Evolutionary conservation across 2,888 invertebrate species (phyloP).

Genomic region (Temnothorax unifasciatus): DNA sequence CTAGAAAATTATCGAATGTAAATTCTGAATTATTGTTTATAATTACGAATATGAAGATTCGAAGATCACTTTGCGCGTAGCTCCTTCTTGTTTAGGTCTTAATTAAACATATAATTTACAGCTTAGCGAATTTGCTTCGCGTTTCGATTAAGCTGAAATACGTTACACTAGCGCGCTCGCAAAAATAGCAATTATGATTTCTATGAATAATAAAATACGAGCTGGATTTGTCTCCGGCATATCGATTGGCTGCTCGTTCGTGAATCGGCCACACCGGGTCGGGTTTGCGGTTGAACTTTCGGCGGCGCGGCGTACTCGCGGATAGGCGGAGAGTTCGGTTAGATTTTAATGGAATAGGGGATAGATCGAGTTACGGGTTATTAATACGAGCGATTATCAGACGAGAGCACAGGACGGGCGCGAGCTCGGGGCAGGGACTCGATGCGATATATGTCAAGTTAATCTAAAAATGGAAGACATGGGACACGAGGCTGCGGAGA

Average conservation of each 20-base stretch:
- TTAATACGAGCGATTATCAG: constrained; percentile 45
- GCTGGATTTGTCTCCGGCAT: constrained; percentile 36
- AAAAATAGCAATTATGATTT: constrained; percentile 25
- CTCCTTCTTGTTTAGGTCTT: background rate
- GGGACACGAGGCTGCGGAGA: constrained; percentile 68
- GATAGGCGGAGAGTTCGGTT: constrained; percentile 4
- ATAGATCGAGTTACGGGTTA: constrained; percentile 35
- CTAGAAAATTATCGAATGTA: background rate
- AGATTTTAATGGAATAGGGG: constrained; percentile 43
- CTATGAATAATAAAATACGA: constrained; percentile 44
- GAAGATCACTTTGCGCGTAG: background rate
- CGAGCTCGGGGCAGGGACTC: constrained; percentile 73
- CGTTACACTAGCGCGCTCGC: constrained; percentile 21
- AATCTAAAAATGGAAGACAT: constrained; percentile 79
- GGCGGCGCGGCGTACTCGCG: constrained; percentile 5
- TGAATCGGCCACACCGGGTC: constrained; percentile 34
- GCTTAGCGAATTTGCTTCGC: background rate
- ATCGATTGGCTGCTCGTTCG: constrained; percentile 33
- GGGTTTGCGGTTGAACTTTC: constrained; percentile 29
- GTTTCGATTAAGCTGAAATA: constrained; percentile 28
- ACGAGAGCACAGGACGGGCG: constrained; percentile 70
- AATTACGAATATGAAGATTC: background rate
- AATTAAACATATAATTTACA: background rate
- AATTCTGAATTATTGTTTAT: background rate
- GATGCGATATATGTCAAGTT: constrained; percentile 59